These are phyloP conservation scores for Octodon degus DNA, from an alignment of 2,113 vertebrate species.

Conservation along the genomic window DNA sequence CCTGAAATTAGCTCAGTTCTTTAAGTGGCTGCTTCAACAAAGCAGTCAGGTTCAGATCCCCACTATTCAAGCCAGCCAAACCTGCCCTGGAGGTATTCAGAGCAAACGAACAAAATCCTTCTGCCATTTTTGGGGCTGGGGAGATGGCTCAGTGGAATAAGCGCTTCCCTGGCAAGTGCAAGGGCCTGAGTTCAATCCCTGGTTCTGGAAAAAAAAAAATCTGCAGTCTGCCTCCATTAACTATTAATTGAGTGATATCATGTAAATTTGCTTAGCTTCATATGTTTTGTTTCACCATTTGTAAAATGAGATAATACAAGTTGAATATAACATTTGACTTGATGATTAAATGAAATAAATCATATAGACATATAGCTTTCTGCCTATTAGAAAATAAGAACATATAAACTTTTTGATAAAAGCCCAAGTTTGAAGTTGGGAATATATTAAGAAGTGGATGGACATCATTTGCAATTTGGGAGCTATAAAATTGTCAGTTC, in stretches of 20 bases:
- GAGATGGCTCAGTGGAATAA: no score
- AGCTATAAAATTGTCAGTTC: constrained; percentile 8
- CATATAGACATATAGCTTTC: not conserved
- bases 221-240: not conserved
- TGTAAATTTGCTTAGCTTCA: not conserved
- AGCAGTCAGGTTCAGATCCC: no score
- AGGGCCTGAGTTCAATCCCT: no score
- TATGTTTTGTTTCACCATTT: not conserved
- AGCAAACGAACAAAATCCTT: no score
- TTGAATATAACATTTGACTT: constrained; percentile 2
- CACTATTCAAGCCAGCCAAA: no score
- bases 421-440: not conserved
- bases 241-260: not conserved
- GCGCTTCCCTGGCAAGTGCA: no score
- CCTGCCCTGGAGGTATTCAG: no score
- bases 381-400: constrained; percentile 41
- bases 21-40: no score
- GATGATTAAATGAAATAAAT: constrained; percentile 44
- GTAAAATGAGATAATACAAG: not conserved
- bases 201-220: no score
- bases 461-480: not conserved
- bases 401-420: constrained; percentile 5
- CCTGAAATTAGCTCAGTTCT: no score
- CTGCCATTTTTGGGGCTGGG: no score
- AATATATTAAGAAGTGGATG: not conserved